phyloP scores from a whole-genome alignment of 1,140 invertebrate species.

The Rhagoletis pomonella region DNA sequence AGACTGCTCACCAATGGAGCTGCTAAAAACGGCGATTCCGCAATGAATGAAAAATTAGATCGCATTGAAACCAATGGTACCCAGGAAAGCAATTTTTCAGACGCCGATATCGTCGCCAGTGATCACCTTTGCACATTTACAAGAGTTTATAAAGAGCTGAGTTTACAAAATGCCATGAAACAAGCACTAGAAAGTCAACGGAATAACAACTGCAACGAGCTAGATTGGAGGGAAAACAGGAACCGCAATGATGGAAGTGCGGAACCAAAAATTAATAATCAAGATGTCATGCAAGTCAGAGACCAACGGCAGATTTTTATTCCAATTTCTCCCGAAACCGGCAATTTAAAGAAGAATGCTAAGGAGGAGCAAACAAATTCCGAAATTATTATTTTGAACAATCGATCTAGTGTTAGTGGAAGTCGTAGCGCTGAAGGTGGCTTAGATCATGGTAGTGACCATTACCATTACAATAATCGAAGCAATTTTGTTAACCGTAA shows the following conservation, averaged over 20 bases:
- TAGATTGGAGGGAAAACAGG: background rate
- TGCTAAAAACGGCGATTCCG: background rate
- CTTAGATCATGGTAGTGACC: background rate
- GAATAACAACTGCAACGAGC: background rate
- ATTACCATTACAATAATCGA: background rate
- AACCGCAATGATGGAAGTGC: conserved; percentile 60
- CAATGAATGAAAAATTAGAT: background rate
- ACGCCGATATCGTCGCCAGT: conserved; percentile 15
- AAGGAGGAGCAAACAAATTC: background rate
- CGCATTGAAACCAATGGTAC: background rate
- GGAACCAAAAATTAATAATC: background rate
- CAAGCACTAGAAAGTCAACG: conserved; percentile 53
- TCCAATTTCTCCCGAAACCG: background rate
- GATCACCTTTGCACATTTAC: conserved; percentile 56
- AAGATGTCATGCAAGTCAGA: background rate
- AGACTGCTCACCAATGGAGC: background rate
- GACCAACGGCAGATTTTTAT: background rate
- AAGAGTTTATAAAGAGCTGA: conserved; percentile 59
- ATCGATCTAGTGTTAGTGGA: background rate
- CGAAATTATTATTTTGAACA: background rate
- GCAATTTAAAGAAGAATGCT: background rate
- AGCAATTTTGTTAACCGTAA: background rate
- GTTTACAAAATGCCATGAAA: conserved; percentile 62
- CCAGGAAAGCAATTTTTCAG: conserved; percentile 34
- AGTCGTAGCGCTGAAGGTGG: background rate